Base-by-base conservation (phyloP, 2,888 invertebrate genomes). In the Teleogryllus oceanicus region DNA sequence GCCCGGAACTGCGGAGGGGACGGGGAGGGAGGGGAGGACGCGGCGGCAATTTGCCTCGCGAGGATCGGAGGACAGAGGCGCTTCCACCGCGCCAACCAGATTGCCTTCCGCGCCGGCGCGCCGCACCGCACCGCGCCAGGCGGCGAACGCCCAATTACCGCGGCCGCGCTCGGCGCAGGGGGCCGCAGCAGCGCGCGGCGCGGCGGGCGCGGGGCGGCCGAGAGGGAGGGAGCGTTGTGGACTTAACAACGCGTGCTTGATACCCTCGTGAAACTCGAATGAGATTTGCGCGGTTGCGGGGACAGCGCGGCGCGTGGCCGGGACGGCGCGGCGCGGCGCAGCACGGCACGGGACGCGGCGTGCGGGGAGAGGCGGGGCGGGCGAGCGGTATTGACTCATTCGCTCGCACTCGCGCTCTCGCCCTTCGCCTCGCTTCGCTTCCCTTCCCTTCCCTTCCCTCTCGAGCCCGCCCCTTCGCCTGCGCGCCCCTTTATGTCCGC, bases 91-190 rank as follows among this genome's bases (percentile, higher is more conserved):
- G 62, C 62, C 62, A 62, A 62, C 62, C 62, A 62, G 62, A 62
- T 62, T 62, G 62, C 62, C 62, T 62, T 62, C 62, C 62, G 62
- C 62, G 62, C 62, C 62, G 62, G 62, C 62, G 62, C 62, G 62
- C 5, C 62, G 5, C 62, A 5, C 10, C 62, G 62, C 13, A 5
- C 10, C 62, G 62, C 13, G 62, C 62, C 62, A 62, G 62, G 16
- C 62, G 62, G 16, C 62, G 62, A 62, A 12, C 62, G 62, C 62
- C 62, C 62, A 62, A 62, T 62, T 62, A 62, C 62, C 62, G 62
- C 62, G 62, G 62, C 62, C 62, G 62, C 62, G 62, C 62, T 62
- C 62, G 16, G 13, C 62, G 5, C 62, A 18, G 16, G 16, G 62
- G 62, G n/a, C 62, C 62, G 16, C 62, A 16, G 13, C 62, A 4